Conservation (phyloP, 2,797 vertebrate genomes). For the Trichosurus vulpecula region DNA sequence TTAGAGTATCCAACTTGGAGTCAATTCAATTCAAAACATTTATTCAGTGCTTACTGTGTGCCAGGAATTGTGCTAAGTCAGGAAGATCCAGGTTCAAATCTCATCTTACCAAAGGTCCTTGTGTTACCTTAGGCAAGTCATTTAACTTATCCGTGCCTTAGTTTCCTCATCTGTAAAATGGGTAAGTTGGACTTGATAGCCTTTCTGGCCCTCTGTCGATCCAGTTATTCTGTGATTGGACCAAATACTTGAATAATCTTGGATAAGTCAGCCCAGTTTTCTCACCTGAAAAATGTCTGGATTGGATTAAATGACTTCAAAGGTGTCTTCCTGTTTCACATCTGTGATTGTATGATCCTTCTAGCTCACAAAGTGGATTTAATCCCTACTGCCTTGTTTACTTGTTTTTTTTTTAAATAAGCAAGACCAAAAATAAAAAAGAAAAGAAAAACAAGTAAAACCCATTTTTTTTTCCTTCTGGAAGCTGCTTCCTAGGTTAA, state of each 20-base stretch:
- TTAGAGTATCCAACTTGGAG: background rate
- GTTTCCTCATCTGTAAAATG: background rate
- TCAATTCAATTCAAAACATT: background rate
- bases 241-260: background rate
- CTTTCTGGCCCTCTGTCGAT: background rate
- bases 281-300: background rate
- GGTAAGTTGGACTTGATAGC: background rate
- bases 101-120: background rate
- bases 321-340: background rate
- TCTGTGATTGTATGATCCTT: constrained; percentile 4
- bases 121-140: background rate
- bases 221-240: background rate
- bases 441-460: background rate
- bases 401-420: constrained; percentile 19
- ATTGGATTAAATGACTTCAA: background rate
- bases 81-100: background rate
- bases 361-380: background rate
- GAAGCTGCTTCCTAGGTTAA: background rate
- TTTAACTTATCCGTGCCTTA: background rate
- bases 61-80: background rate
- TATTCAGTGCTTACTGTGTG: background rate
- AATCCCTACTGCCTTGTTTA: background rate
- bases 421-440: background rate
- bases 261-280: background rate
- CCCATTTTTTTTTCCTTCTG: background rate